Base-by-base conservation (phyloP, 1,140 invertebrate species). In the Chrysopa pallens region DNA sequence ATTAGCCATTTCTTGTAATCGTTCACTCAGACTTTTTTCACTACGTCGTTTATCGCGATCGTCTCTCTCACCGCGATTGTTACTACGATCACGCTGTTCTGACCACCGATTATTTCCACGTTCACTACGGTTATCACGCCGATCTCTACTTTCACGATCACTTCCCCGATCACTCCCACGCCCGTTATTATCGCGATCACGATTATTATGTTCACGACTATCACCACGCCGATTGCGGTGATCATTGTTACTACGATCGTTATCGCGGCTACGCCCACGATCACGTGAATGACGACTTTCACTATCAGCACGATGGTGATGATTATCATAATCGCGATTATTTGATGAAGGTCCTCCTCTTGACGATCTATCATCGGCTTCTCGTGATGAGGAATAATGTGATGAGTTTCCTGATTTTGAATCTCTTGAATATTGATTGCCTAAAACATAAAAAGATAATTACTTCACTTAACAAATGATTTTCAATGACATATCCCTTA, bases 1-100 rank as follows among this genome's bases (percentile, higher is more conserved):
- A 40, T 49, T 51, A 6, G 58, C 57, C 58, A 59, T 58, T 46
- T 60, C 54, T 33, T 54, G 47, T 35, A 59, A 46, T 23, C 58
- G 39, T 29, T 59, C 57, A 43, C 55, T 57, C 8, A 60, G 39
- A 7, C 49, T 53, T 41, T 59, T 59, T 38, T 58, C 57, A 36
- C 38, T 44, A 8, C 38, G 37, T 29, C 4, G 6, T 42, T 42
- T 31, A 39, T 42, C 29, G 14, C 42, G 33, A 11, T 29, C 15
- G 12, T 52, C 40, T 29, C 42, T 14, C 40, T 50, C 56, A 28
- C 52, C 48, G 52, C 41, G 49, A 52, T 48, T 42, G n/a, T 52
- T 49, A 39, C 57, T 49, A 4, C 55, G 47, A 36, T 55, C 53
- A 39, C 61, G 58, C 29, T 42, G 57, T 44, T 55, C 54, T 29